Percentiles rank a stretch among this genome's conserved stretches.
phyloP scores from a whole-genome alignment of 2,797 vertebrate genomes.

The Remorina albescens region DNA sequence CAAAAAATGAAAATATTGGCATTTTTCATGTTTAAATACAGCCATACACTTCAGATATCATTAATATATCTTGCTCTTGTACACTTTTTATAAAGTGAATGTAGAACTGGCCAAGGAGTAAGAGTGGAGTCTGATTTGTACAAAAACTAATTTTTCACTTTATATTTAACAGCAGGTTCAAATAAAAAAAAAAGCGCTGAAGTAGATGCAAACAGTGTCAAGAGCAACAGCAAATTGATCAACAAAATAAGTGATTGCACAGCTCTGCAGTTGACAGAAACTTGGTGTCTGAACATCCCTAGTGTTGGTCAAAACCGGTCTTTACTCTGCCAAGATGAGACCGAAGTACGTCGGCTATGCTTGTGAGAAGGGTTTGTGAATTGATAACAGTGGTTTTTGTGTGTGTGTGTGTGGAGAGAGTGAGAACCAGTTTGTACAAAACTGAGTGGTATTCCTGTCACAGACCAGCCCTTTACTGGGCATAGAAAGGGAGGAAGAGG shows the following conservation, averaged over 20 bases:
- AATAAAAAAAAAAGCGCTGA: neutral
- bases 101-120: neutral
- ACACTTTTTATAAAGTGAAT: no score
- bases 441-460: slow-evolving; percentile 74
- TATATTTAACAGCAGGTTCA: neutral
- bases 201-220: neutral
- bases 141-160: neutral
- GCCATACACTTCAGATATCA: neutral
- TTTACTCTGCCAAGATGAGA: slow-evolving; percentile 37
- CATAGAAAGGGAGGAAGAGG: slow-evolving; percentile 32
- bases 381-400: slow-evolving; percentile 36
- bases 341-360: slow-evolving; percentile 34
- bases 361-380: slow-evolving; percentile 39
- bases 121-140: neutral
- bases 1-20: no score
- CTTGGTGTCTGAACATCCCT: slow-evolving; percentile 15
- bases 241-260: slow-evolving; percentile 37
- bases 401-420: slow-evolving; percentile 28
- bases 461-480: slow-evolving; percentile 74
- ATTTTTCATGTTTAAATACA: neutral
- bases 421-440: slow-evolving; percentile 55
- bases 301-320: slow-evolving; percentile 21
- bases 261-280: slow-evolving; percentile 2
- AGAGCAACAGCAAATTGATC: slow-evolving; percentile 16
- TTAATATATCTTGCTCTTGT: neutral